phyloP scores from a whole-genome alignment of 2,113 vertebrate genomes.

The Paracanthobrama guichenoti region DNA sequence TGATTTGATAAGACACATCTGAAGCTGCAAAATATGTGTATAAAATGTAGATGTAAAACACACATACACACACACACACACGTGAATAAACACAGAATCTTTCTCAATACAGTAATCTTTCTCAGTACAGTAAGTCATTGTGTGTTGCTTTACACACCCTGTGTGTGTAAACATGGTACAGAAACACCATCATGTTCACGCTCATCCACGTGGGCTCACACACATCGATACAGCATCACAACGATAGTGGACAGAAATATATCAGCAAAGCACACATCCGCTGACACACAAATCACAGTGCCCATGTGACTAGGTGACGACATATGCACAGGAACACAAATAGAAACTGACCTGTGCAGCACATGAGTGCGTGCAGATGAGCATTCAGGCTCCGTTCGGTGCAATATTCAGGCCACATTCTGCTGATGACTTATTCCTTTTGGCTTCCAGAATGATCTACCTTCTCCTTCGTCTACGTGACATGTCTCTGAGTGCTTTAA shows the following conservation, averaged over 20 bases:
- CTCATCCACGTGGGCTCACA: slow-evolving; percentile 9
- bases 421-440: neutral
- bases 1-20: too few species aligned
- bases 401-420: slow-evolving; percentile 78
- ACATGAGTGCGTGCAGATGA: slow-evolving; percentile 91
- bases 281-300: slow-evolving; percentile 11
- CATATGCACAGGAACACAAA: slow-evolving; percentile 23
- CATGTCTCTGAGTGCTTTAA: slow-evolving; percentile 12
- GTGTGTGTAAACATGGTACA: too few species aligned
- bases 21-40: too few species aligned
- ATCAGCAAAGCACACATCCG: neutral
- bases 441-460: neutral
- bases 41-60: too few species aligned
- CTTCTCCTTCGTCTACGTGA: neutral
- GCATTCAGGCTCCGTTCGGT: slow-evolving; percentile 81
- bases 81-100: too few species aligned
- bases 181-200: neutral
- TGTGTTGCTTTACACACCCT: too few species aligned
- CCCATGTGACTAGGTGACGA: slow-evolving; percentile 31
- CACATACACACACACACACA: too few species aligned
- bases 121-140: too few species aligned
- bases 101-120: too few species aligned
- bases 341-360: slow-evolving; percentile 89
- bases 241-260: slow-evolving; percentile 2
- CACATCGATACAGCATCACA: neutral